Evolutionary conservation across 2,888 invertebrate species (phyloP).

Genomic region (Athrips mouffetella): DNA sequence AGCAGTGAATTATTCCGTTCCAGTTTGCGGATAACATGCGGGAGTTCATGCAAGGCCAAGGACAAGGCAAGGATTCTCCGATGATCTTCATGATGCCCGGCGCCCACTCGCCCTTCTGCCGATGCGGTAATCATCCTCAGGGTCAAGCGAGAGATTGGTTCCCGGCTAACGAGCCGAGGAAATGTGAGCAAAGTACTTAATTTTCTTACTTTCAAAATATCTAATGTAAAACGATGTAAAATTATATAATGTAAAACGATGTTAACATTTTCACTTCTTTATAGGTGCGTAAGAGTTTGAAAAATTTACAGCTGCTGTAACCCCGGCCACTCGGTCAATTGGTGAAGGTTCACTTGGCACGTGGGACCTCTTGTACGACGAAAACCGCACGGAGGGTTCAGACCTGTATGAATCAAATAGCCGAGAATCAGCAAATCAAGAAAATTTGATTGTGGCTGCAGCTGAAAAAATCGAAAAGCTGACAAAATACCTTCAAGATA

Average conservation of each 20-base stretch:
- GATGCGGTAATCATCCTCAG: conserved; percentile 47
- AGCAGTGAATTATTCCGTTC: no score
- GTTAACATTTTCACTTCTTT: conserved; percentile 26
- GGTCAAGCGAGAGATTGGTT: conserved; percentile 51
- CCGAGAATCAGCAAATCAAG: conserved; percentile 41
- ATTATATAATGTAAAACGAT: neutral
- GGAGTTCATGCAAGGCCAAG: conserved; percentile 48
- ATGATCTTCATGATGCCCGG: conserved; percentile 61
- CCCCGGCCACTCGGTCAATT: conserved; percentile 40
- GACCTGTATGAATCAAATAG: conserved; percentile 38
- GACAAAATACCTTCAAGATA: conserved; percentile 61
- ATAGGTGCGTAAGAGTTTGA: conserved; percentile 67
- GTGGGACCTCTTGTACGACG: conserved; percentile 52
- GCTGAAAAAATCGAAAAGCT: conserved; percentile 74
- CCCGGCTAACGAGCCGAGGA: conserved; percentile 50
- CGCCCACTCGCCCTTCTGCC: conserved; percentile 49
- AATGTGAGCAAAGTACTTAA: conserved; percentile 43
- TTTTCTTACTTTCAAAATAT: neutral
- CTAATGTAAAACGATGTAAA: neutral
- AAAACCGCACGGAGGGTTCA: conserved; percentile 49
- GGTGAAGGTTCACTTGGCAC: conserved; percentile 40
- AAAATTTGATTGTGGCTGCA: conserved; percentile 40
- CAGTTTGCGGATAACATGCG: conserved; percentile 56
- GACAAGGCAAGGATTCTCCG: conserved; percentile 42
- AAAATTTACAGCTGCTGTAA: conserved; percentile 63